Evolutionary conservation across 1,140 invertebrate genomes (phyloP).

Genomic region (Diabrotica virgifera): DNA sequence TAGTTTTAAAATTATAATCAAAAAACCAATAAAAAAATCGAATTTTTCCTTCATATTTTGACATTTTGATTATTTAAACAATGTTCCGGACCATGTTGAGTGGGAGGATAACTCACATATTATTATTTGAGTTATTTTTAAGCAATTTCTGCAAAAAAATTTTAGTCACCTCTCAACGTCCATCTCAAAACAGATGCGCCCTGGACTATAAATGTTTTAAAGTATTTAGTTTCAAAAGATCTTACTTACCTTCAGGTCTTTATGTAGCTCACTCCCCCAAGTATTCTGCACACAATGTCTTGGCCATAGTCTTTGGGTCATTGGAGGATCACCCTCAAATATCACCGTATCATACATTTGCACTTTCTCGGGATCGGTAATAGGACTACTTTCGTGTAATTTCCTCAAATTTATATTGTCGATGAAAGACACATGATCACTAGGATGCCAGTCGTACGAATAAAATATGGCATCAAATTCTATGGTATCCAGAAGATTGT

Average conservation of each 20-base stretch:
- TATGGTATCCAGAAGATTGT: conserved; percentile 61
- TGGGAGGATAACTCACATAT: no score
- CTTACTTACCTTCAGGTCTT: conserved; percentile 50
- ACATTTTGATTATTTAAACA: no score
- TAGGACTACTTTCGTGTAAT: conserved; percentile 53
- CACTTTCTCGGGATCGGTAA: conserved; percentile 55
- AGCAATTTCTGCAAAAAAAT: no score
- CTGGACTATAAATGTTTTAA: no score
- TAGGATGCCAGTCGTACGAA: conserved; percentile 78
- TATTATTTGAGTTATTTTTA: no score
- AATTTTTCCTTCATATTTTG: no score
- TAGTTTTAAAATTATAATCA: no score
- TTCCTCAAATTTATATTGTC: conserved; percentile 57
- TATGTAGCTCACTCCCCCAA: conserved; percentile 72
- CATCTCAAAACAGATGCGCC: no score
- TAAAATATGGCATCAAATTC: conserved; percentile 72
- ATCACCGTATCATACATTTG: conserved; percentile 67
- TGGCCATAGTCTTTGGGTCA: conserved; percentile 71
- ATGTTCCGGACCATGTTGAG: no score
- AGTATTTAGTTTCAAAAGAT: no score
- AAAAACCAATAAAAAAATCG: no score
- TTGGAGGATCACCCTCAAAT: conserved; percentile 60
- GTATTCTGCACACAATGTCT: conserved; percentile 73
- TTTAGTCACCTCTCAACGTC: no score
- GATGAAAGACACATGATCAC: conserved; percentile 76